Evolutionary conservation across 1,140 invertebrate species (phyloP).

Genomic region (Leptinotarsa lineolata): DNA sequence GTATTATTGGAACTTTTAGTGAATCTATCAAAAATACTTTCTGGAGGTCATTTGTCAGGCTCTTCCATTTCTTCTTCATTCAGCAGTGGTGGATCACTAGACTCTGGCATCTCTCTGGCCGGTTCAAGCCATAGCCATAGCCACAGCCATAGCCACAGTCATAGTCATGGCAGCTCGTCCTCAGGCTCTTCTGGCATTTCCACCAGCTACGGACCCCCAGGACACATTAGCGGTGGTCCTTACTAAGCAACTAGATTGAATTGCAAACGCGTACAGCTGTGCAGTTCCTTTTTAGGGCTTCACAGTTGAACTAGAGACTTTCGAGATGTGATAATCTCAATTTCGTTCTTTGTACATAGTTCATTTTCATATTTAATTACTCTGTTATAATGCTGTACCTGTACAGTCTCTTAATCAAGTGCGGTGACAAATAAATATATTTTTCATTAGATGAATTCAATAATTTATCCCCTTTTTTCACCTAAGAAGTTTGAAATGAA

Average conservation of each 20-base stretch:
- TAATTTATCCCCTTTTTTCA: neutral
- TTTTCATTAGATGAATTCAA: slow-evolving; percentile 24
- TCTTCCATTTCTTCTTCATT: slow-evolving; percentile 17
- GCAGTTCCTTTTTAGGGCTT: slow-evolving; percentile 7
- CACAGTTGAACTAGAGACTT: slow-evolving; percentile 29
- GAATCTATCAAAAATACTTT: too few relatives aligned
- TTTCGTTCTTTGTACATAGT: slow-evolving; percentile 31
- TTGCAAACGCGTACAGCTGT: slow-evolving; percentile 27
- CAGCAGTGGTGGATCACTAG: neutral
- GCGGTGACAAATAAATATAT: slow-evolving; percentile 49
- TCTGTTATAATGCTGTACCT: slow-evolving; percentile 31
- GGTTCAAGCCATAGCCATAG: neutral
- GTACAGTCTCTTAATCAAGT: slow-evolving; percentile 24
- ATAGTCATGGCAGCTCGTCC: slow-evolving; percentile 43
- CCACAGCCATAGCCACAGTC: slow-evolving; percentile 31
- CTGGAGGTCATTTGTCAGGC: neutral
- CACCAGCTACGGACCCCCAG: slow-evolving; percentile 67
- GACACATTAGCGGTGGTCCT: slow-evolving; percentile 51
- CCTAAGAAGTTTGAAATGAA: neutral
- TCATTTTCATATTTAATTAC: slow-evolving; percentile 22
- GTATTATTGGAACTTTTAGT: too few relatives aligned
- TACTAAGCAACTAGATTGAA: slow-evolving; percentile 35
- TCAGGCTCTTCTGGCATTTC: slow-evolving; percentile 20
- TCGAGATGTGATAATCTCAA: neutral
- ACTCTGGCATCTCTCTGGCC: neutral